Conservation (phyloP, 1,140 invertebrate species). For the Ectropis grisescens region DNA sequence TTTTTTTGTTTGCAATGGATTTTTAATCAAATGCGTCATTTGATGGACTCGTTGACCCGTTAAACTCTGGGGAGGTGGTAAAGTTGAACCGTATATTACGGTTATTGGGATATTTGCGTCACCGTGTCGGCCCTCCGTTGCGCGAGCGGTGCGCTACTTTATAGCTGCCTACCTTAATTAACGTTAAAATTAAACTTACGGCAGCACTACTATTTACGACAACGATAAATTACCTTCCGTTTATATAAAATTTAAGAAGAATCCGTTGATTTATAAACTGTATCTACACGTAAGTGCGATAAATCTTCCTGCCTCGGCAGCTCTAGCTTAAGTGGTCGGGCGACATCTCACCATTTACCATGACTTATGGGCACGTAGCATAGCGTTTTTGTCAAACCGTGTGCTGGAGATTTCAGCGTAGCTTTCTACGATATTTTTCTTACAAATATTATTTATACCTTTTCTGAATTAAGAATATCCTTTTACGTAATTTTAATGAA, state of each 20-base stretch:
- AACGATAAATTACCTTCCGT: too few species aligned
- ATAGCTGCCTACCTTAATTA: background rate
- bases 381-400: slow-evolving; percentile 14
- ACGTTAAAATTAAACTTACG: too few species aligned
- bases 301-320: slow-evolving; percentile 20
- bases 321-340: slow-evolving; percentile 15
- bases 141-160: background rate
- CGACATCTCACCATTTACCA: slow-evolving; percentile 12
- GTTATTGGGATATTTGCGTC: slow-evolving; percentile 1
- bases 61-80: slow-evolving; percentile 6
- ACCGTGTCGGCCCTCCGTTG: background rate
- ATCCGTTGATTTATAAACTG: background rate
- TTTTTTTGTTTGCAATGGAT: slow-evolving; percentile 3
- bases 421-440: too few species aligned
- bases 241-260: too few species aligned
- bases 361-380: slow-evolving; percentile 17
- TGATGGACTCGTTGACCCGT: slow-evolving; percentile 5
- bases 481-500: too few species aligned
- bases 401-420: slow-evolving; percentile 5
- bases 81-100: slow-evolving; percentile 4
- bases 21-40: slow-evolving; percentile 7
- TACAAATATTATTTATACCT: too few species aligned
- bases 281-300: slow-evolving; percentile 16
- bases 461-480: too few species aligned
- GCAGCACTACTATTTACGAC: too few species aligned